Base-by-base conservation (phyloP, 2,888 invertebrate species). In the Ypsolopha sequella region DNA sequence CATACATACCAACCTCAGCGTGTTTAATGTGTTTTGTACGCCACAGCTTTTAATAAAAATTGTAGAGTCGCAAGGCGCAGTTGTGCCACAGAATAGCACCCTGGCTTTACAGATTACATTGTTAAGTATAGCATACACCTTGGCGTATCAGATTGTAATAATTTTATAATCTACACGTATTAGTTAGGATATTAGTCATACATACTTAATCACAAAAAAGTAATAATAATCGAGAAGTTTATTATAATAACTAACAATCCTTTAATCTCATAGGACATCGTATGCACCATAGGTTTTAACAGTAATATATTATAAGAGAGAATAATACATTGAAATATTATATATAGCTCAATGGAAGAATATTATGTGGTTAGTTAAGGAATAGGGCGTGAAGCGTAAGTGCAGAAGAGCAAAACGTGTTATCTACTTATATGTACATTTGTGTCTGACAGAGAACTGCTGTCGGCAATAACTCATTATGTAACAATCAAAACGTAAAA, bases 201-300 rank as follows among this genome's bases (percentile, higher is more conserved):
- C 60, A 62, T 65, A 66, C 62, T 64, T 65, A 70, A 56, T 10
- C 45, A 48, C 24, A 48, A 66, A 65, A 70, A 62, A 62, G 58
- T 60, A 60, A 63, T 56, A 61, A 54, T 45, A 45, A 45, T 34
- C 45, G 6, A 45, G n/a, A 33, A 7, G 58, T 60, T 60, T 63
- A 65, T 60, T 60, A 64, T 56, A 24, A 24, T 24, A 24, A 24
- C 62, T 66, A 76, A 73, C 65, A 73, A 69, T 73, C 66, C 65
- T 63, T 67, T 66, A 65, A 71, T 66, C 60, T 68, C 62, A 62
- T 64, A 73, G 64, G 66, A 74, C 64, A 73, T 68, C 68, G 63
- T 68, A 73, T 74, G 80, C 76, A 81, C 75, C 80, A 79, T 73
- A 73, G 64, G 63, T 65, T 64, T 60, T 65, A 68, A 59, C 62